Percentiles rank a stretch among this genome's conserved stretches.
Conservation (phyloP, 2,113 vertebrate species). For the Heterotis niloticus region DNA sequence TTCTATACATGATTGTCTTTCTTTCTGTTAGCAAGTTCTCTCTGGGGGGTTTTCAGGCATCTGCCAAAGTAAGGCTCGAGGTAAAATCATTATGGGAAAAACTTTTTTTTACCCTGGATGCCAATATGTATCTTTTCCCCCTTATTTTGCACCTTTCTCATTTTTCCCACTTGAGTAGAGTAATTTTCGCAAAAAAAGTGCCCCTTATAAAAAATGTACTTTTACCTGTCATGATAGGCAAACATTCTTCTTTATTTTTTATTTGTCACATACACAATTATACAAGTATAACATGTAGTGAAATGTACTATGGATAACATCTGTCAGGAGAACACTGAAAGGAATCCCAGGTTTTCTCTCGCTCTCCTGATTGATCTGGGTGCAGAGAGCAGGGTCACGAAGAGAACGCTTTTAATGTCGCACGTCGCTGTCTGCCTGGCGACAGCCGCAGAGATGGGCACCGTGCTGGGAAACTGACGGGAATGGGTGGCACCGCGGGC, state of each 20-base stretch:
- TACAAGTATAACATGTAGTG: too few species aligned
- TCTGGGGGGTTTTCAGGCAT: neutral
- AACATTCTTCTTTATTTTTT: too few species aligned
- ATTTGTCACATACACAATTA: too few species aligned
- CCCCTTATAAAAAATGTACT: neutral
- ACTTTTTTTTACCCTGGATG: neutral
- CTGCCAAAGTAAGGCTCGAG: neutral
- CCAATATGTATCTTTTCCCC: too few species aligned
- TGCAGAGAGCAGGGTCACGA: too few species aligned
- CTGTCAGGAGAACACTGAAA: neutral
- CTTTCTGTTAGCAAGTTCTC: neutral
- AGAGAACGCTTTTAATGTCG: neutral
- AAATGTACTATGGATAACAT: neutral
- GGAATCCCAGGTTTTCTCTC: neutral
- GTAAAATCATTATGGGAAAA: neutral
- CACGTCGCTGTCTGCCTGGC: neutral
- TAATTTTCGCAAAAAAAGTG: neutral
- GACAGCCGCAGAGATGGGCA: neutral
- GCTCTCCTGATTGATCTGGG: neutral
- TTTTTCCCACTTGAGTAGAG: too few species aligned
- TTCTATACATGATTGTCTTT: neutral
- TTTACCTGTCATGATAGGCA: neutral
- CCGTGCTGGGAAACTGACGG: neutral
- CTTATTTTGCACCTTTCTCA: too few species aligned
- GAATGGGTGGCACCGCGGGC: conserved; percentile 2